Conservation (phyloP, 1,140 invertebrate species). For the Diorhabda elongata region DNA sequence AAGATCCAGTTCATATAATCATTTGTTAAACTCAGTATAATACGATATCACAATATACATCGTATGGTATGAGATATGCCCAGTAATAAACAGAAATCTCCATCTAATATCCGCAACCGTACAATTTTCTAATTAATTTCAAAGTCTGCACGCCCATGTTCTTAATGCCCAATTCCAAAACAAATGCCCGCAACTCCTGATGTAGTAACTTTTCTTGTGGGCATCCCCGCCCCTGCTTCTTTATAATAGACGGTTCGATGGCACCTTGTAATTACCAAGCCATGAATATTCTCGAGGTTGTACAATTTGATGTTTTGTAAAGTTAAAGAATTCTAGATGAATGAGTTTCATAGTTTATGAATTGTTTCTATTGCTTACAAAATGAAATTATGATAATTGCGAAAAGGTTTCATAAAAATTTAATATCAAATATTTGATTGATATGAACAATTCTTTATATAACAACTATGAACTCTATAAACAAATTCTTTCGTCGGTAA, state of each 20-base stretch:
- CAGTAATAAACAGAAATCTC: neutral
- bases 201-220: constrained; percentile 12
- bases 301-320: neutral
- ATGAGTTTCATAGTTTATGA: too few species aligned
- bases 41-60: too few species aligned
- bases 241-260: constrained; percentile 19
- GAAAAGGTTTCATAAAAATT: too few species aligned
- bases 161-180: constrained; percentile 7
- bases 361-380: too few species aligned
- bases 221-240: constrained; percentile 17
- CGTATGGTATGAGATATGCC: neutral
- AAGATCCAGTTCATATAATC: too few species aligned
- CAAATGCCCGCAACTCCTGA: constrained; percentile 11
- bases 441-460: too few species aligned
- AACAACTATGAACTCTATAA: too few species aligned
- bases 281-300: constrained; percentile 14
- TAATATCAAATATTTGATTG: too few species aligned
- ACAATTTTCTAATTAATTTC: constrained; percentile 3
- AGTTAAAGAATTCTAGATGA: too few species aligned
- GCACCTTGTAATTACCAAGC: constrained; percentile 15
- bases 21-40: too few species aligned
- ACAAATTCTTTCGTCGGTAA: too few species aligned
- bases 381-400: too few species aligned
- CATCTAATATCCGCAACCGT: neutral
- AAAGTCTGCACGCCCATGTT: constrained; percentile 4